A percentile compares a stretch with the other conserved stretches of the same genome.
Evolutionary conservation across 2,888 invertebrate genomes (phyloP).

Genomic region (Bellardia bayeri): DNA sequence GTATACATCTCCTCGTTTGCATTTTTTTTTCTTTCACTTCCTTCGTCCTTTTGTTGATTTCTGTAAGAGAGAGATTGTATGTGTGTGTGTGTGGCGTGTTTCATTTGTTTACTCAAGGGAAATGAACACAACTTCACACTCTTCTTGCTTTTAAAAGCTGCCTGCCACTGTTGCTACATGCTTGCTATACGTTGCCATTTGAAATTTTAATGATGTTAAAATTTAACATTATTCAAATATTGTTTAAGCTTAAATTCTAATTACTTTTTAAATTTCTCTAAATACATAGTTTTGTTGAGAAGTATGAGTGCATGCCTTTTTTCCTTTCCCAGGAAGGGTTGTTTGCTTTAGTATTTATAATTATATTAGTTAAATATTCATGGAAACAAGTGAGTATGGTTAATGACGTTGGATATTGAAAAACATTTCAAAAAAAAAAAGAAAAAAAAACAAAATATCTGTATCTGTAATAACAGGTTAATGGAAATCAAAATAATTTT

Average conservation of each 20-base stretch:
- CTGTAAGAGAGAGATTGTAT: background rate
- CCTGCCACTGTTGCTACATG: background rate
- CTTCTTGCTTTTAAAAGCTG: background rate
- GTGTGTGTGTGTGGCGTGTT: background rate
- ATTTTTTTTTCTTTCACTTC: constrained; percentile 1
- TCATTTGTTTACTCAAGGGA: constrained; percentile 49
- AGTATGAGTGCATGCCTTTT: background rate
- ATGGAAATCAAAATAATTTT: background rate
- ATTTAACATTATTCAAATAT: constrained; percentile 63
- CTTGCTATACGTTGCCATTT: constrained; percentile 55
- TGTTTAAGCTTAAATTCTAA: constrained; percentile 68
- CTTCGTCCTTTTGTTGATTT: background rate
- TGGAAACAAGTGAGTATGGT: constrained; percentile 8
- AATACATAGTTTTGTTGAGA: constrained; percentile 24
- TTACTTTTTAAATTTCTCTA: constrained; percentile 60
- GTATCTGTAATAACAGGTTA: background rate
- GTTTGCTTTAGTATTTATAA: constrained; percentile 9
- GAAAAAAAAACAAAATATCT: background rate
- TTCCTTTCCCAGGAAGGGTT: constrained; percentile 10
- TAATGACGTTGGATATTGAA: background rate
- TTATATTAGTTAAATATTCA: constrained; percentile 36
- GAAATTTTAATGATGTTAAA: constrained; percentile 71
- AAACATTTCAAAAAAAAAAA: background rate
- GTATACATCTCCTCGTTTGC: background rate
- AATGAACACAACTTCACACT: constrained; percentile 46